Evolutionary conservation across 2,797 vertebrate species (phyloP).

Genomic region (Merluccius polli): DNA sequence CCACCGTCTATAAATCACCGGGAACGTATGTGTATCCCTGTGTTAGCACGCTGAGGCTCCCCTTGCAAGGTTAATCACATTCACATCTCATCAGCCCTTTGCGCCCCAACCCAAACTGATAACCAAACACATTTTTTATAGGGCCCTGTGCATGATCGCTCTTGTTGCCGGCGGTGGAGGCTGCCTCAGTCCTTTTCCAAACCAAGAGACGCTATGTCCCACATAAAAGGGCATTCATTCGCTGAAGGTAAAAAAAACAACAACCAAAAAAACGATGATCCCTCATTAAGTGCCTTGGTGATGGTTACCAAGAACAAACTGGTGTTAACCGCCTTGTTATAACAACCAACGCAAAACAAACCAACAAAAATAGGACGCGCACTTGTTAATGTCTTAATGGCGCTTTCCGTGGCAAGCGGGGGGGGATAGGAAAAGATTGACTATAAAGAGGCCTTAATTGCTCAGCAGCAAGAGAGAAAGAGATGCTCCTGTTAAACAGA

Average conservation of each 20-base stretch:
- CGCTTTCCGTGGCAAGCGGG: neutral
- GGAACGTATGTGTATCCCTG: slow-evolving; percentile 56
- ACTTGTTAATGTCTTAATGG: neutral
- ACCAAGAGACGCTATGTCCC: slow-evolving; percentile 25
- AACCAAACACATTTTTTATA: slow-evolving; percentile 63
- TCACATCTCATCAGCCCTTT: slow-evolving; percentile 61
- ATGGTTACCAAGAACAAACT: neutral
- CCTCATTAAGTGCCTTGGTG: neutral
- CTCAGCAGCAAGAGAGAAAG: neutral
- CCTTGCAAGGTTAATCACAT: slow-evolving; percentile 66
- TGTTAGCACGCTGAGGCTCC: slow-evolving; percentile 57
- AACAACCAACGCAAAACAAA: neutral
- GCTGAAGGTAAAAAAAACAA: neutral
- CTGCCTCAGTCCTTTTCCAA: slow-evolving; percentile 47
- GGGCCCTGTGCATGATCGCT: slow-evolving; percentile 60
- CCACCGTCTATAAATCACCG: slow-evolving; percentile 69
- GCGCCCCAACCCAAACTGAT: slow-evolving; percentile 48
- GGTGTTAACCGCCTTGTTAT: neutral
- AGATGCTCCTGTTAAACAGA: slow-evolving; percentile 25
- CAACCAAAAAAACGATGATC: neutral
- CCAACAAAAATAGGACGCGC: neutral
- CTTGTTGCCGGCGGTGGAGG: slow-evolving; percentile 55
- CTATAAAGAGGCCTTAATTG: neutral
- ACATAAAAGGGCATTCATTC: slow-evolving; percentile 46
- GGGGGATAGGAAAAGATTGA: neutral